Evolutionary conservation across 2,888 invertebrate species (phyloP), one percentile per base, ranked within the genome.

Genomic region (Ochropleura leucogaster): DNA sequence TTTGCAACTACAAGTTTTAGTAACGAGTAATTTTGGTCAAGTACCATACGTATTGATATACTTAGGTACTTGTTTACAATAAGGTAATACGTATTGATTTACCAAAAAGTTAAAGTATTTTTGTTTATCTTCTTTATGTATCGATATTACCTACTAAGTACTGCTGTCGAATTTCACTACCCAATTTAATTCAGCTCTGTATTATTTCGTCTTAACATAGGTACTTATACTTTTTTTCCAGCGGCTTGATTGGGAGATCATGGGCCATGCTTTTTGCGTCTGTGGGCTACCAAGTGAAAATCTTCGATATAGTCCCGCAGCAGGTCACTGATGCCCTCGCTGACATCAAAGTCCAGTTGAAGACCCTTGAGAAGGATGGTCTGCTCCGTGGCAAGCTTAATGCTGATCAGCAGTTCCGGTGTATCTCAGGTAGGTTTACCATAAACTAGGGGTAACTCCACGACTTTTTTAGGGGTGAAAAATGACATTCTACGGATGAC

Each of bases 241-340:
- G 99, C 93, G 99, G 99, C 4, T 96, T 99, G 70, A 99, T 99
- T 88, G 99, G 99, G 4, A 97, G 98, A 73, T 99, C 99, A 88
- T 99, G 99, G 99, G 98, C 99, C 0, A 99, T 99, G 99, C 97
- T 99, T 53, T 99, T 99, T 94, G 99, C 99, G 0, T 98, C 98
- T 12, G 98, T 98, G 8, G 99, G 99, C 14, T 99, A 99, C 93
- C 97, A 98, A 91, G 99, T 99, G 47, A 97, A 97, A 18, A 96
- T 99, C 67, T 99, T 97, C 92, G 99, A 99, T 90, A 98, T 98
- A 69, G 96, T 98, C 55, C 97, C 97, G 1, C 97, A 98, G 82
- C 98, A 98, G 94, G 97, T 99, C 44, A 93, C 97, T 16, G 97
- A 97, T 67, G 99, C 99, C 0, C 93, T 99, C 1, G 96, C 95